A percentile compares a stretch with the other conserved stretches of the same genome.
phyloP scores from a whole-genome alignment of 2,888 invertebrate species.

The Blastobasis lacticolella region DNA sequence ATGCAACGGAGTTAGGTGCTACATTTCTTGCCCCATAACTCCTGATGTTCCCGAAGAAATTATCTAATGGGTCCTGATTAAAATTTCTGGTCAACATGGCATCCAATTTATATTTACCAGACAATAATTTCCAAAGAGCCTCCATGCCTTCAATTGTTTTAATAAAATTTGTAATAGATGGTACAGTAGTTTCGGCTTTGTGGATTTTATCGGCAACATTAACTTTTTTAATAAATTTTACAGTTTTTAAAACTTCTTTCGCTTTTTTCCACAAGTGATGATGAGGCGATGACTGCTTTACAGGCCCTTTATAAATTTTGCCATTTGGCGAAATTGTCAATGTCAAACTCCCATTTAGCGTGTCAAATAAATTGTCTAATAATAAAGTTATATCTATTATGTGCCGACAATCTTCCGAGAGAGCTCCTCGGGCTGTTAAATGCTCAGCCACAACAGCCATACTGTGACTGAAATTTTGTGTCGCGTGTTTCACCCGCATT shows the following conservation, averaged over 20 bases:
- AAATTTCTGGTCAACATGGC: slow-evolving; percentile 1
- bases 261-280: slow-evolving; percentile 12
- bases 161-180: slow-evolving; percentile 22
- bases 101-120: neutral
- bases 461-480: slow-evolving; percentile 25
- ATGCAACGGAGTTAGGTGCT: slow-evolving; percentile 4
- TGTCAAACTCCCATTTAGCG: slow-evolving; percentile 9
- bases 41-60: slow-evolving; percentile 1
- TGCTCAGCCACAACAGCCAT: slow-evolving; percentile 20
- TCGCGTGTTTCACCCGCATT: slow-evolving; percentile 20
- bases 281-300: slow-evolving; percentile 6
- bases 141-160: slow-evolving; percentile 20
- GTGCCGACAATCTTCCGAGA: slow-evolving; percentile 12
- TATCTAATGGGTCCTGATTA: neutral
- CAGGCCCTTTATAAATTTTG: slow-evolving; percentile 14
- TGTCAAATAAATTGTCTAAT: slow-evolving; percentile 15
- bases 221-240: slow-evolving; percentile 9
- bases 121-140: neutral
- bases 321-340: slow-evolving; percentile 10
- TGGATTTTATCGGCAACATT: slow-evolving; percentile 9
- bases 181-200: slow-evolving; percentile 17
- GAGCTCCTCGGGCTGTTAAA: slow-evolving; percentile 10
- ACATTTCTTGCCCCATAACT: slow-evolving; percentile 3
- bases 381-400: slow-evolving; percentile 7
- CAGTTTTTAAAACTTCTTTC: slow-evolving; percentile 10